Evolutionary conservation across 2,113 vertebrate species (phyloP).

Genomic region (Pionites leucogaster): DNA sequence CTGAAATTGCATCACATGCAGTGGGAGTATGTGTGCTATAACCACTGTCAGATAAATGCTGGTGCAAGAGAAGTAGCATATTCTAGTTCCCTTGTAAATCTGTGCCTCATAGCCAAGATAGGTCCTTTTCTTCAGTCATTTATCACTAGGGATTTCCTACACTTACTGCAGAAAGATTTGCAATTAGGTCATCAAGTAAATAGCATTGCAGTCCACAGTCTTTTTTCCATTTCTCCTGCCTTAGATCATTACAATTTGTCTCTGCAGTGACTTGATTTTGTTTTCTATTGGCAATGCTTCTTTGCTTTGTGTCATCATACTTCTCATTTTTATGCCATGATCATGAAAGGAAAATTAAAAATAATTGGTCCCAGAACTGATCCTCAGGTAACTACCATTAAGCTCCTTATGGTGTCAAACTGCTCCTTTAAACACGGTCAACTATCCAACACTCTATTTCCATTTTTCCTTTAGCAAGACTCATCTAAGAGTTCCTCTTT

Average conservation of each 20-base stretch:
- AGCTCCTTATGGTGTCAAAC: neutral
- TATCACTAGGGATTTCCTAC: neutral
- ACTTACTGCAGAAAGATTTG: neutral
- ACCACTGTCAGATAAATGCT: neutral
- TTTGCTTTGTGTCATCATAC: neutral
- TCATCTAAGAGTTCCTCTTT: neutral
- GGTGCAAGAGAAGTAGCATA: neutral
- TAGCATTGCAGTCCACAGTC: neutral
- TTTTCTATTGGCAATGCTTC: neutral
- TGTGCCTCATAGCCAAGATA: neutral
- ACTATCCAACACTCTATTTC: neutral
- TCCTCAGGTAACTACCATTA: neutral
- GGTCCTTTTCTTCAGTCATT: neutral
- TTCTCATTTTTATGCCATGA: neutral
- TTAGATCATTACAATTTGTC: neutral
- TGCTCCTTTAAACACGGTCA: neutral
- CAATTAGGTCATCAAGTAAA: neutral
- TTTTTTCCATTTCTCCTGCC: neutral
- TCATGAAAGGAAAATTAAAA: neutral
- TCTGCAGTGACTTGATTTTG: neutral
- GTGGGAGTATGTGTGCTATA: neutral
- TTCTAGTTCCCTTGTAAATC: neutral
- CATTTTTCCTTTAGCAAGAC: neutral
- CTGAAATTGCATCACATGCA: neutral
- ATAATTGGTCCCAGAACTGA: neutral